phyloP scores from a whole-genome alignment of 2,113 vertebrate genomes.

The Columba livia region DNA sequence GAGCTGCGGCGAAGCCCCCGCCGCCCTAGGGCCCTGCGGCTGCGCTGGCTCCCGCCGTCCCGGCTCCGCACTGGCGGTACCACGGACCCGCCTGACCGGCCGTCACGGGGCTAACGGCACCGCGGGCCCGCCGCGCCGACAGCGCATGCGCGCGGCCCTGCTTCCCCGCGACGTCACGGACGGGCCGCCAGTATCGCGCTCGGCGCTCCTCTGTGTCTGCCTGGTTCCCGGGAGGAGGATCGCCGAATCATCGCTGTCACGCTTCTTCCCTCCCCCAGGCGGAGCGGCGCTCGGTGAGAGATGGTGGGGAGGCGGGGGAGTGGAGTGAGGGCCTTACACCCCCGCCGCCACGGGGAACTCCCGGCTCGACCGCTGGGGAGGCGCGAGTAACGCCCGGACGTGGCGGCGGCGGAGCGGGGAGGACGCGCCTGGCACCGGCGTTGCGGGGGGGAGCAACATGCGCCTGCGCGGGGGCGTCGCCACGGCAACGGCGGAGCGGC shows the following conservation, averaged over 20 bases:
- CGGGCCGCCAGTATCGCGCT: neutral
- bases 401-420: too few relatives aligned
- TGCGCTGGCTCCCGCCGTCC: too few relatives aligned
- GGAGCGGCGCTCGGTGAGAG: neutral
- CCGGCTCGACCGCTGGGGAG: neutral
- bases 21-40: too few relatives aligned
- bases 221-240: neutral
- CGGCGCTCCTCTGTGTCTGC: neutral
- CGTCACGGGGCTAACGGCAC: neutral
- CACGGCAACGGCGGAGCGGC: too few relatives aligned
- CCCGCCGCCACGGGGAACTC: neutral
- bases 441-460: neutral
- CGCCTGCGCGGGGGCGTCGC: neutral
- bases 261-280: neutral
- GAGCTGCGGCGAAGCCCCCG: neutral
- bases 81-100: neutral
- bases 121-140: fast-evolving
- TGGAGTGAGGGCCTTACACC: too few relatives aligned
- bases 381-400: neutral
- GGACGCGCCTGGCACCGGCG: neutral
- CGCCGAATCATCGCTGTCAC: neutral
- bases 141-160: neutral
- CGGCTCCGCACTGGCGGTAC: too few relatives aligned
- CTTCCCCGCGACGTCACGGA: neutral
- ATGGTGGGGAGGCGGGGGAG: too few relatives aligned